Conservation (phyloP, 2,888 invertebrate species). For the Pseudococcus longispinus region DNA sequence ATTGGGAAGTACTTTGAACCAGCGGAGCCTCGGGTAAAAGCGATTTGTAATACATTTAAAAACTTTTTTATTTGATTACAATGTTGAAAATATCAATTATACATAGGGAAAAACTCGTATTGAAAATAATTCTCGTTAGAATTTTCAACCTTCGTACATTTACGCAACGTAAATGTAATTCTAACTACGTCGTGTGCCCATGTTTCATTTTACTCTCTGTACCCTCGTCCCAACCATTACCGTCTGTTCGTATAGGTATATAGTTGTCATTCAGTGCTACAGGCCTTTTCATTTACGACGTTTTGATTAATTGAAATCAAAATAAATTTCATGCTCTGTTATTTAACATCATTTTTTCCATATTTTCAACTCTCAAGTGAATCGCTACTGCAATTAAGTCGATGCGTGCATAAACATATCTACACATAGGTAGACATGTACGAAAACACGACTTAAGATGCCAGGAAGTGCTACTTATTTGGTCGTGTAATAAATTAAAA, state of each 20-base stretch:
- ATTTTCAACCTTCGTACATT: slow-evolving; percentile 3
- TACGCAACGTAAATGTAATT: slow-evolving; percentile 1
- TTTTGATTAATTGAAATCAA: slow-evolving; percentile 37
- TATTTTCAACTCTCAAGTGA: not conserved
- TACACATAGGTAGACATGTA: not conserved
- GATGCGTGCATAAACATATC: not conserved
- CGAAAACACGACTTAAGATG: not conserved
- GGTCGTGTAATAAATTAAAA: slow-evolving; percentile 24
- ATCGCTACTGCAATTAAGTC: not conserved
- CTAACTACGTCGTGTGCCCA: not conserved
- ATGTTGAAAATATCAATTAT: slow-evolving; percentile 44
- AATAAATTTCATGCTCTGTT: slow-evolving; percentile 31
- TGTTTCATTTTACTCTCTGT: not conserved
- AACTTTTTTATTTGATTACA: slow-evolving; percentile 42
- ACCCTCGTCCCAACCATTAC: not conserved
- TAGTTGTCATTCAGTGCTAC: slow-evolving; percentile 6
- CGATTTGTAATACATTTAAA: slow-evolving; percentile 25
- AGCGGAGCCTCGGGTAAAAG: not conserved
- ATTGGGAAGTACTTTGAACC: slow-evolving; percentile 20
- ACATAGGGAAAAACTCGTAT: not conserved
- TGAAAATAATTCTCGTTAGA: not conserved
- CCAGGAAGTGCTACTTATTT: slow-evolving; percentile 28
- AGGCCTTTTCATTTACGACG: not conserved
- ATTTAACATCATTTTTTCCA: not conserved
- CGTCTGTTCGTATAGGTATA: not conserved